Conservation (phyloP, 2,113 vertebrate species). For the Coturnix japonica region DNA sequence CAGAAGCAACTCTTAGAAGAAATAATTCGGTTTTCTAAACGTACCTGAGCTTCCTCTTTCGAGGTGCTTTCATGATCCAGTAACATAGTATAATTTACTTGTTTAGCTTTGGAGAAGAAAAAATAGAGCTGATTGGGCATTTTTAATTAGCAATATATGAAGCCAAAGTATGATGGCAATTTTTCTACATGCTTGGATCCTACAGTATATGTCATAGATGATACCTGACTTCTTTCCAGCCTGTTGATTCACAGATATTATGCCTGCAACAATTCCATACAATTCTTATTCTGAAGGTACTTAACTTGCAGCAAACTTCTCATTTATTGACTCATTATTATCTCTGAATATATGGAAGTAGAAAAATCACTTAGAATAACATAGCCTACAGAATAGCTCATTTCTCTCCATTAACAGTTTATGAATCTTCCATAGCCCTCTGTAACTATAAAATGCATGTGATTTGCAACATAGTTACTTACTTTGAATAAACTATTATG, state of each 20-base stretch:
- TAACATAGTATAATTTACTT: not conserved
- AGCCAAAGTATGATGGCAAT: not conserved
- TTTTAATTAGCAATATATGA: not conserved
- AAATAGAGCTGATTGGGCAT: not conserved
- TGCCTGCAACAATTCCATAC: not conserved
- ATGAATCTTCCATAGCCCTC: not conserved
- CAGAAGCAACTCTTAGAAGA: not conserved
- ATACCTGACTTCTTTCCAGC: not conserved
- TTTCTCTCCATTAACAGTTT: not conserved
- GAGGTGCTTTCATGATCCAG: not conserved
- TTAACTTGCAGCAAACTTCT: not conserved
- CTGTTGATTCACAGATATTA: not conserved
- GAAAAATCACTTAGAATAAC: not conserved
- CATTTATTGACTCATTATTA: not conserved
- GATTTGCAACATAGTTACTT: not conserved
- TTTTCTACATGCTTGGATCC: not conserved
- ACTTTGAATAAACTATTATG: not conserved
- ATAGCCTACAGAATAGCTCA: not conserved
- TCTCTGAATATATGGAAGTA: not conserved
- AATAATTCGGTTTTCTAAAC: not conserved
- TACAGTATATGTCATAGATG: not conserved
- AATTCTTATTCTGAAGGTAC: not conserved
- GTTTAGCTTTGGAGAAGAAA: not conserved
- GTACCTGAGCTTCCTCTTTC: not conserved
- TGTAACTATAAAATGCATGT: not conserved